Evolutionary conservation across 2,113 vertebrate species (phyloP), one percentile per base, ranked within the genome.

Genomic region (Suricata suricatta): DNA sequence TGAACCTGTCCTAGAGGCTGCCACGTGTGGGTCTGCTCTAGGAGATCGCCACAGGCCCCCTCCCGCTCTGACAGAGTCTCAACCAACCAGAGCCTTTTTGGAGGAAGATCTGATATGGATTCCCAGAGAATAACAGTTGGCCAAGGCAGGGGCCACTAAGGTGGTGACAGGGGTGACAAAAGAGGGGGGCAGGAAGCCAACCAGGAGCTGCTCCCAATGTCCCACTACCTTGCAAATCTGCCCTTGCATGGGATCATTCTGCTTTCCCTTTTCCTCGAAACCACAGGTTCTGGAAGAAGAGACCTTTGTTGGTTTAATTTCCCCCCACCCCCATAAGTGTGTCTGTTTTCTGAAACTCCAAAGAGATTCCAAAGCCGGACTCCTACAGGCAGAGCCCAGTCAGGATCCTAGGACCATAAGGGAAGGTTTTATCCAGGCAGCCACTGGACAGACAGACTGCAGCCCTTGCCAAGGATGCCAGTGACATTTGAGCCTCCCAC

Each of bases 241-340:
- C 6, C 63, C 17, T 0, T 7, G 1, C 0, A 0, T 0, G 21
- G 29, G 1, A 2, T 13, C 63, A 4, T 41, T 33, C 44, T 35
- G 27, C 31, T 35, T 38, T 50, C 23, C 66, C 74, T 47, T 7
- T 38, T 2, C 0, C 72, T 47, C 5, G 29, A 74, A 71, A 23
- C 14, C 29, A 69, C n/a, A 1, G 1, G 11, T 3, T 27, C 38
- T 80, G 1, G 2, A 4, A 44, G 9, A n/a, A 60, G 63, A 76
- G 41, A 5, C 7, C n/a, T 64, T 9, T 7, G 57, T 0, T 41
- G 64, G 33, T 31, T 11, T 6, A 33, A 60, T 17, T 41, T 5
- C 57, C n/a, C 47, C 14, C 4, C 7, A 44, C 14, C 3, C 41
- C 41, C 41, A 5, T 41, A 15, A 11, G 3, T 4, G 1, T n/a